phyloP scores from a whole-genome alignment of 2,113 vertebrate species.

The Anhinga rufa region DNA sequence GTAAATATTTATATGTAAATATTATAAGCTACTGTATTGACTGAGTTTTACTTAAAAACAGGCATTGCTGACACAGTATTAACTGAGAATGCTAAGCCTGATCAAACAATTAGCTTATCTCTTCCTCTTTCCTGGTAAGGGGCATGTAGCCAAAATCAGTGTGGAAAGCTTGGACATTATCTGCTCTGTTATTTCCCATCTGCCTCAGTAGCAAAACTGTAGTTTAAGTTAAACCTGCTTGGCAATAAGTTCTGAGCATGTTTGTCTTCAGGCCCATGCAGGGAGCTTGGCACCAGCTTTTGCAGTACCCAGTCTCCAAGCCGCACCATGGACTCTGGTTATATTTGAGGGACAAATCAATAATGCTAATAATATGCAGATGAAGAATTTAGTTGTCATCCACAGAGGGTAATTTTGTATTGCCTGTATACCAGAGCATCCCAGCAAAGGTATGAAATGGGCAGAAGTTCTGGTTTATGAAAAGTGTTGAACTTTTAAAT shows the following conservation, averaged over 20 bases:
- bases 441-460: not conserved
- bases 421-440: not conserved
- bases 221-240: not conserved
- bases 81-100: not conserved
- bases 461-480: not conserved
- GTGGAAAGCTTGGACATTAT: not conserved
- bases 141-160: not conserved
- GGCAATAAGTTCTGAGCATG: not conserved
- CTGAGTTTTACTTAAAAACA: not conserved
- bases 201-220: not conserved
- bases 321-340: not conserved
- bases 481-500: not conserved
- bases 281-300: not conserved
- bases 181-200: not conserved
- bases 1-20: not conserved
- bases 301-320: not conserved
- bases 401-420: not conserved
- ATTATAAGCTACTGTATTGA: not conserved
- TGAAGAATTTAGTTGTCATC: not conserved
- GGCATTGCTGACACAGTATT: not conserved
- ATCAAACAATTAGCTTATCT: not conserved
- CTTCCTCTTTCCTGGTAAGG: not conserved
- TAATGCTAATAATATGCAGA: not conserved
- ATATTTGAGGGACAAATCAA: not conserved
- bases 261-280: not conserved